Evolutionary conservation across 2,113 vertebrate genomes (phyloP).

Genomic region (Amia ocellicauda): DNA sequence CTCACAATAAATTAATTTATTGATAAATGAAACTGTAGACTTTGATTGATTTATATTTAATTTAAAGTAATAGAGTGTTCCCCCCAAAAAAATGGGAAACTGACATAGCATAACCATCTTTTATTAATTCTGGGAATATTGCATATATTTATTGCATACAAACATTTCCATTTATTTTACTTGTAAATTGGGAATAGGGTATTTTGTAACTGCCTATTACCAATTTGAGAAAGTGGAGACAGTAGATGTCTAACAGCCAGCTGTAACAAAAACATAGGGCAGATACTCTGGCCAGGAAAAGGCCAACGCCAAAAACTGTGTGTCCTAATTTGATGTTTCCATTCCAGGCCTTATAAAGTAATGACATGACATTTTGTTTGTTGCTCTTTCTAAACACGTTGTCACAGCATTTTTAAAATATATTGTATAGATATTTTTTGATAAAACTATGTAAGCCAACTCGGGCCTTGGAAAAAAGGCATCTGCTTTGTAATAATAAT

Average conservation of each 20-base stretch:
- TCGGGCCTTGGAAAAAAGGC: no score
- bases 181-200: not conserved
- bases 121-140: conserved; percentile 4
- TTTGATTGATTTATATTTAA: conserved; percentile 23
- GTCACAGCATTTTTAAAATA: no score
- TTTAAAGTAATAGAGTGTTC: conserved; percentile 23
- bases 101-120: conserved; percentile 23
- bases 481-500: no score
- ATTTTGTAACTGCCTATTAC: not conserved
- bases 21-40: conserved; percentile 17
- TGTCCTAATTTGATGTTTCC: no score
- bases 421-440: no score
- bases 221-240: not conserved
- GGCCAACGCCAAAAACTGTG: no score
- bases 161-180: not conserved
- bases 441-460: no score
- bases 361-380: no score
- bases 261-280: no score
- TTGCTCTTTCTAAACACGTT: no score
- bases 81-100: conserved; percentile 19
- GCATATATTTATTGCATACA: conserved; percentile 1
- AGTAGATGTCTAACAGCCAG: not conserved
- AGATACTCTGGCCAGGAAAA: no score
- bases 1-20: conserved; percentile 16
- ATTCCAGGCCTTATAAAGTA: no score